phyloP scores from a whole-genome alignment of 2,888 invertebrate species.

The Dilophus febrilis region DNA sequence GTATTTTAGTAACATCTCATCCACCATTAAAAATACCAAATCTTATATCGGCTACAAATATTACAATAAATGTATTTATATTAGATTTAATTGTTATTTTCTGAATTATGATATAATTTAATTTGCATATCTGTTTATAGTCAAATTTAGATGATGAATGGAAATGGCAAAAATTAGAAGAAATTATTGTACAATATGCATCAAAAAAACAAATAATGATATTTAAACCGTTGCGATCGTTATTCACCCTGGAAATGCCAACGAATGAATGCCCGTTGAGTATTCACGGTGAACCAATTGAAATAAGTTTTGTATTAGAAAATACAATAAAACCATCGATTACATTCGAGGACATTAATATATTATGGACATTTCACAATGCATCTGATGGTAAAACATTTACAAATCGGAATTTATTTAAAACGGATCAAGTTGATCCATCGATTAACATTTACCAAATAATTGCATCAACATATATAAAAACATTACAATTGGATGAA shows the following conservation, averaged over 20 bases:
- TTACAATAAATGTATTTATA: constrained; percentile 19
- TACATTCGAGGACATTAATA: constrained; percentile 23
- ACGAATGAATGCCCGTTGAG: constrained; percentile 48
- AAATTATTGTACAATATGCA: constrained; percentile 54
- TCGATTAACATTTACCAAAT: constrained; percentile 9
- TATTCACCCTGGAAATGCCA: constrained; percentile 51
- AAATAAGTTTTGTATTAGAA: constrained; percentile 37
- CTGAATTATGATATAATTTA: too few relatives aligned
- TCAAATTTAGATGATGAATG: constrained; percentile 28
- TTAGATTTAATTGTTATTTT: too few relatives aligned
- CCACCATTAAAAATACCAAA: constrained; percentile 19
- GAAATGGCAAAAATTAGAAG: constrained; percentile 59
- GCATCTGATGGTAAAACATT: constrained; percentile 28
- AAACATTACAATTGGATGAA: constrained; percentile 22
- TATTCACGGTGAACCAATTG: constrained; percentile 66
- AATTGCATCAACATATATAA: constrained; percentile 8
- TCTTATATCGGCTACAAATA: constrained; percentile 24
- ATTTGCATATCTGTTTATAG: constrained; percentile 11
- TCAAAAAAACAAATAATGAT: constrained; percentile 51
- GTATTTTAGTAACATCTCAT: constrained; percentile 37
- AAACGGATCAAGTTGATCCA: constrained; percentile 13
- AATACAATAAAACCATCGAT: constrained; percentile 42
- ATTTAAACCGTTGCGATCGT: constrained; percentile 59
- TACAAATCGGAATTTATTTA: constrained; percentile 28
- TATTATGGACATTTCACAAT: constrained; percentile 26